These are phyloP conservation scores for Sitophilus oryzae DNA, from an alignment of 1,140 invertebrate species.

Conservation along the genomic window DNA sequence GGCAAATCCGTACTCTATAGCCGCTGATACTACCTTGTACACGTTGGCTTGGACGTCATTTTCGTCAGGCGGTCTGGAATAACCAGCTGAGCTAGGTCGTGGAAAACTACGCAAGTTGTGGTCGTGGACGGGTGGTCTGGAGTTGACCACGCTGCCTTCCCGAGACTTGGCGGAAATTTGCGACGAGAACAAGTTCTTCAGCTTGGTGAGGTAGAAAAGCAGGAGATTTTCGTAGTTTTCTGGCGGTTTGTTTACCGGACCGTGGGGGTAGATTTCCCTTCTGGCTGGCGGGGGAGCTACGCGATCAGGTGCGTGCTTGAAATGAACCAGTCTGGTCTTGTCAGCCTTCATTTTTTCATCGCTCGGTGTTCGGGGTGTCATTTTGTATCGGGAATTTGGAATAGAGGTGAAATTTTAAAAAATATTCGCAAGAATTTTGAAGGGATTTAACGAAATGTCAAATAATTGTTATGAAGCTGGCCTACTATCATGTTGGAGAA, in stretches of 20 bases:
- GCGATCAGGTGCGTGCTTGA: not conserved
- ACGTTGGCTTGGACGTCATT: constrained; percentile 17
- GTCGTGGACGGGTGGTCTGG: constrained; percentile 2
- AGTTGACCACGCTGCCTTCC: constrained; percentile 17
- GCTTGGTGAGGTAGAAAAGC: constrained; percentile 21
- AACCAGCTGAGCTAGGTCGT: not conserved
- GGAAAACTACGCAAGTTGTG: not conserved
- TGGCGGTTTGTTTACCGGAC: not conserved
- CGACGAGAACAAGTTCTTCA: constrained; percentile 18
- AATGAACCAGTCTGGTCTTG: not conserved
- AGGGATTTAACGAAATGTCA: too few relatives aligned
- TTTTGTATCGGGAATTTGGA: not conserved
- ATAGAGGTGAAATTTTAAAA: not conserved
- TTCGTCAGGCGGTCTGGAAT: not conserved
- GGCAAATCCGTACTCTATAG: constrained; percentile 23
- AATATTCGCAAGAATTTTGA: not conserved
- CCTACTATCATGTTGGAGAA: not conserved
- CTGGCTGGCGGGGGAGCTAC: not conserved
- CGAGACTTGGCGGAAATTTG: not conserved
- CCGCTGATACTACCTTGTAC: constrained; percentile 23
- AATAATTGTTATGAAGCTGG: not conserved
- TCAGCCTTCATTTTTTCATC: not conserved
- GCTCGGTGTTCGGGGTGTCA: not conserved
- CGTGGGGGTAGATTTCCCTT: not conserved
- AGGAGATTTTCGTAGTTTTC: constrained; percentile 22